Evolutionary conservation across 2,888 invertebrate species (phyloP), one percentile per base, ranked within the genome.

Genomic region (Cryptophagus acutangulus): DNA sequence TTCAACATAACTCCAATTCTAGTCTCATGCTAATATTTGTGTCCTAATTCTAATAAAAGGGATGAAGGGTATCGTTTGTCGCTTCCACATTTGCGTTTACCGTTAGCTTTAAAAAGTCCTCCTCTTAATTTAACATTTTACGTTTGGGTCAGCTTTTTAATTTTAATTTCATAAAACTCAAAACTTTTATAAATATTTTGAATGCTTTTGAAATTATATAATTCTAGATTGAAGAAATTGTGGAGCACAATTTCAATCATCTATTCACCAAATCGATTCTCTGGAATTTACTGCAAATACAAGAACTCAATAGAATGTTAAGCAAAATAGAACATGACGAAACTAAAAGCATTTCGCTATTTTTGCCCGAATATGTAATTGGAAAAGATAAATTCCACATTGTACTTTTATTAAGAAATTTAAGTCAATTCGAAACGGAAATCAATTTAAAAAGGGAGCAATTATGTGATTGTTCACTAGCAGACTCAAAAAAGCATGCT

Each of bases 271-370:
- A 72, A 57, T 34, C 52, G 3, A 52, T 58, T 12, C 55, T 74
- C 10, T 72, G 72, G 72, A 52, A 62, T 12, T 49, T 63, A 13
- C 55, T 73, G 28, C 48, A 62, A 39, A 63, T 74, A 9, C 61
- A 69, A 36, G 51, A 67, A 35, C 41, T 70, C 18, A 69, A 69
- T 46, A 36, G 54, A 17, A 42, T 51, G 24, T 45, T 70, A 29
- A 44, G 36, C 24, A 43, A 51, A 33, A 46, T 62, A 10, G 41
- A 52, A 36, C 49, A 56, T 2, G 55, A 55, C 10, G 51, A 60
- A 43, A 55, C 45, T 3, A 49, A 48, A 37, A 41, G 39, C 12
- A 28, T 68, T 2, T 44, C 55, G 15, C 40, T 68, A 18, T 24
- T 39, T 16, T 39, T 67, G 15, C 69, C 70, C 5, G 65, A 65